These are phyloP conservation scores for Orthonyx spaldingii DNA, from an alignment of 2,113 vertebrate genomes.

Conservation along the genomic window DNA sequence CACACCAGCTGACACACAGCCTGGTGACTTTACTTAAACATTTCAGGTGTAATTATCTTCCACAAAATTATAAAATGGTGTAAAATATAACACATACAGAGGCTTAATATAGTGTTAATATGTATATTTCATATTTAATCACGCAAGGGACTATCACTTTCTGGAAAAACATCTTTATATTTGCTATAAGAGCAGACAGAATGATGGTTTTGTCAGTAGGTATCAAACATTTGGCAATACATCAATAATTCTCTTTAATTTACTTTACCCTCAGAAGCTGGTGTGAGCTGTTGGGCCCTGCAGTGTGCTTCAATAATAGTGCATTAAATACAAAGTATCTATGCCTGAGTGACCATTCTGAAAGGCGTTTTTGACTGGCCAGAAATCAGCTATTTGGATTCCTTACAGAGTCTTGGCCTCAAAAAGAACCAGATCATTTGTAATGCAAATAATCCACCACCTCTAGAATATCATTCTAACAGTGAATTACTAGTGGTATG, in stretches of 20 bases:
- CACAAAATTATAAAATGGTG: background rate
- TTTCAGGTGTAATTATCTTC: background rate
- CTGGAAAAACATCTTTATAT: slow-evolving; percentile 74
- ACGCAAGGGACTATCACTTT: background rate
- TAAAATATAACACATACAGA: background rate
- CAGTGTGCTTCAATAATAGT: slow-evolving; percentile 28
- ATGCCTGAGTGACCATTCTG: slow-evolving; percentile 41
- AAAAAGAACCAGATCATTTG: slow-evolving; percentile 34
- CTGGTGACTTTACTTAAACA: background rate
- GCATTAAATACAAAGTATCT: slow-evolving; percentile 48
- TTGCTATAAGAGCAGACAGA: slow-evolving; percentile 76
- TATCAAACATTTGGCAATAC: slow-evolving; percentile 84
- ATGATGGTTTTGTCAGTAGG: slow-evolving; percentile 85
- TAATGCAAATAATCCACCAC: slow-evolving; percentile 40
- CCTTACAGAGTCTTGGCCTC: slow-evolving; percentile 27
- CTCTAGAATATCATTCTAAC: background rate
- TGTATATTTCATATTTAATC: background rate
- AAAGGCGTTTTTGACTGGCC: slow-evolving; percentile 14
- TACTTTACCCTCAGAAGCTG: slow-evolving; percentile 81
- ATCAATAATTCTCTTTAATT: slow-evolving; percentile 94
- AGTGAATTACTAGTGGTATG: background rate
- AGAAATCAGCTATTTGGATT: slow-evolving; percentile 33
- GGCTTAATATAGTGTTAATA: background rate
- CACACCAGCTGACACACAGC: background rate
- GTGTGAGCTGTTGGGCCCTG: slow-evolving; percentile 41